Evolutionary conservation across 2,888 invertebrate species (phyloP).

Genomic region (Onthophagus sagittarius): DNA sequence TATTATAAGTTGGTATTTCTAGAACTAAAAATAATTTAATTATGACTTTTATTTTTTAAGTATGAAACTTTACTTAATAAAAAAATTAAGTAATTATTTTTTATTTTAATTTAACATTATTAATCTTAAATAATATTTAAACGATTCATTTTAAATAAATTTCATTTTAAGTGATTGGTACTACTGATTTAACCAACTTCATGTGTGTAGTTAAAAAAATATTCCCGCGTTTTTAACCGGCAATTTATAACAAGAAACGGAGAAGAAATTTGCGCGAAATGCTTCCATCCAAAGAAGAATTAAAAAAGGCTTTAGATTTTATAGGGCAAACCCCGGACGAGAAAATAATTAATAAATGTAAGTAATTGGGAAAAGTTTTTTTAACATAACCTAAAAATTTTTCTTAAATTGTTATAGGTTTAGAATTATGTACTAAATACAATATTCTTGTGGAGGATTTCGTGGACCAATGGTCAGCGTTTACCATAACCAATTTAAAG

Average conservation of each 20-base stretch:
- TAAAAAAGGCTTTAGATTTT: conserved; percentile 18
- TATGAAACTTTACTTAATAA: too few relatives aligned
- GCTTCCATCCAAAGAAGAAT: conserved; percentile 8
- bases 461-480: conserved; percentile 77
- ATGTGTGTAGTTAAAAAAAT: background rate
- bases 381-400: background rate
- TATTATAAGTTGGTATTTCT: too few relatives aligned
- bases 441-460: conserved; percentile 64
- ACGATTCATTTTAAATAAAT: too few relatives aligned
- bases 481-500: conserved; percentile 62
- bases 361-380: background rate
- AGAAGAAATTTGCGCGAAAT: background rate
- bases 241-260: background rate
- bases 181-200: background rate
- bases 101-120: too few relatives aligned
- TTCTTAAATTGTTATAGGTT: conserved; percentile 44
- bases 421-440: conserved; percentile 63
- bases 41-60: too few relatives aligned
- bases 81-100: too few relatives aligned
- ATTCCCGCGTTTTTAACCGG: conserved; percentile 5
- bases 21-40: too few relatives aligned
- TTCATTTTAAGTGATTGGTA: background rate
- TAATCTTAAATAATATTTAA: too few relatives aligned
- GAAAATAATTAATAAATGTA: conserved; percentile 18
- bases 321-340: conserved; percentile 13